phyloP scores from a whole-genome alignment of 2,113 vertebrate species.

The Baryphthengus martii region DNA sequence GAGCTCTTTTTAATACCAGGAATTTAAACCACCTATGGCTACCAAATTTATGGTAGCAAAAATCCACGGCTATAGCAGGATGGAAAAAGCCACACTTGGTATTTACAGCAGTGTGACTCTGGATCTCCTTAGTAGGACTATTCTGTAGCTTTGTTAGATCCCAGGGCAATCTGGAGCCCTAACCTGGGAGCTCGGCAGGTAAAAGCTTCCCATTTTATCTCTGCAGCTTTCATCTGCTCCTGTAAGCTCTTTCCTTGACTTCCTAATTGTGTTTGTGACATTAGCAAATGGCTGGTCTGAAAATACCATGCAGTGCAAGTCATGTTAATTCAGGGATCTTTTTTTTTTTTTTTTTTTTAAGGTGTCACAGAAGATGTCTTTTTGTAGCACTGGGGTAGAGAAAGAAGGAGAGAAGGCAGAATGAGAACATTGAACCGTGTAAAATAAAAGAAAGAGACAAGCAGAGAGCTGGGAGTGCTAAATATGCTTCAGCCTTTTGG shows the following conservation, averaged over 20 bases:
- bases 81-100: neutral
- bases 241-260: neutral
- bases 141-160: constrained; percentile 5
- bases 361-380: constrained; percentile 36
- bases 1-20: constrained; percentile 45
- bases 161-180: neutral
- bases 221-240: constrained; percentile 27
- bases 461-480: constrained; percentile 33
- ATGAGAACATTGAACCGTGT: constrained; percentile 34
- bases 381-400: neutral
- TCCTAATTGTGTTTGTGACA: constrained; percentile 43
- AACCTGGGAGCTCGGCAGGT: constrained; percentile 35
- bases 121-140: neutral
- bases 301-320: constrained; percentile 18
- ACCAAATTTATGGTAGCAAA: constrained; percentile 3
- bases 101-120: neutral
- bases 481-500: constrained; percentile 28
- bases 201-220: constrained; percentile 55
- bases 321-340: constrained; percentile 1
- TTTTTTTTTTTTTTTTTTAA: neutral
- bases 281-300: constrained; percentile 36
- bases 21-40: constrained; percentile 49
- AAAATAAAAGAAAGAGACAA: constrained; percentile 59
- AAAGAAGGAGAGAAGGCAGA: constrained; percentile 29
- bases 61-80: neutral